These are phyloP conservation scores for Syngnathoides biaculeatus DNA, from an alignment of 2,113 vertebrate genomes.

Conservation along the genomic window DNA sequence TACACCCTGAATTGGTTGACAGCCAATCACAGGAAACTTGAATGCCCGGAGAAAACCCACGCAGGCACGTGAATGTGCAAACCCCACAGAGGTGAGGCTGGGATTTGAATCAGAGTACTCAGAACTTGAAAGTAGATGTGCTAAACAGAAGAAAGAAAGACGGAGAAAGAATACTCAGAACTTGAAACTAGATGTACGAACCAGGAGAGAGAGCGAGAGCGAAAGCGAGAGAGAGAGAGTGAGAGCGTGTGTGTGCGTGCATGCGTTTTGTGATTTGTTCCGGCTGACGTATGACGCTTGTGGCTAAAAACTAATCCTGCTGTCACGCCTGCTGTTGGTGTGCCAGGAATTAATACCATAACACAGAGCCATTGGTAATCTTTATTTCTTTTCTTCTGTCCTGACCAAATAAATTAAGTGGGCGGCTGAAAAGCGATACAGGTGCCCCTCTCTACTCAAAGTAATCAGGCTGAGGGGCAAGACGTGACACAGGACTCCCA, in stretches of 20 bases:
- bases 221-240: neutral
- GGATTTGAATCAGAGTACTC: neutral
- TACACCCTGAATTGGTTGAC: too few relatives aligned
- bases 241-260: slow-evolving; percentile 9
- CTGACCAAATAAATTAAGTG: slow-evolving; percentile 30
- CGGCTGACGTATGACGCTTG: slow-evolving; percentile 44
- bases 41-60: too few relatives aligned
- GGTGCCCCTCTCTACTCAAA: slow-evolving; percentile 5
- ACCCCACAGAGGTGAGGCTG: too few relatives aligned
- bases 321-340: slow-evolving; percentile 49
- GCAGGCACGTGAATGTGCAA: too few relatives aligned
- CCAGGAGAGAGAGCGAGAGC: too few relatives aligned
- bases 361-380: slow-evolving; percentile 20
- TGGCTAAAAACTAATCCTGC: slow-evolving; percentile 64
- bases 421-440: neutral
- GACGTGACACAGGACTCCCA: slow-evolving; percentile 22
- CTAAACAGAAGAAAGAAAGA: too few relatives aligned
- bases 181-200: neutral
- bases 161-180: neutral
- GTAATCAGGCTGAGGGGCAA: slow-evolving; percentile 27
- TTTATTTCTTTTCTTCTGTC: slow-evolving; percentile 9
- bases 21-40: too few relatives aligned
- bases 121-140: neutral
- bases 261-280: slow-evolving; percentile 11
- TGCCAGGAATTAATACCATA: slow-evolving; percentile 53